Evolutionary conservation across 92 coral and sea anemone species (phyloP), one percentile per base, ranked within the genome.

Genomic region (Hydrozoanthus gracilis): DNA sequence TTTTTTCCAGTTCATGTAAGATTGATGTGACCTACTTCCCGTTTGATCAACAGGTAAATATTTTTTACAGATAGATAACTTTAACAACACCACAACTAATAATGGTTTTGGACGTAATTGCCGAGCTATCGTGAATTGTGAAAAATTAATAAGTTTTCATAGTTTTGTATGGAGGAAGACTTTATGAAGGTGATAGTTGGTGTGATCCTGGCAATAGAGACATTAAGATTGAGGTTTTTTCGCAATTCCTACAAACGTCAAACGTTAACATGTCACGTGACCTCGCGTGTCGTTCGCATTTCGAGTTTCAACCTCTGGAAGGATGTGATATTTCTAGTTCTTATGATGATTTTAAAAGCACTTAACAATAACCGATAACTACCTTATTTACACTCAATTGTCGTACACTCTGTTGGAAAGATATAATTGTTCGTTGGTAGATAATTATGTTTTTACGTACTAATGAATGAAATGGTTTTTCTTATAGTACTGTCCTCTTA

Each of bases 401-500:
- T 27, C 39, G 39, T 27, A 27, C 39, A 27, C 39, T 27, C 39
- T 2, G 39, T 27, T 27, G 39, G 39, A 27, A 27, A 27, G 39
- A 27, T 27, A 2, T 27, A 2, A 27, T 27, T 27, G 39, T 27
- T 27, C 39, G 39, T 27, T 27, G 39, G 39, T 27, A 27, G 39
- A 27, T 27, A 27, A 27, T 27, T 27, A 27, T 27, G 39, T 27
- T 27, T 27, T 27, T 27, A 27, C 39, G 39, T 68, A 68, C 73
- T 8, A 27, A 68, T 35, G 11, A 66, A n/a, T 20, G 27, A 35
- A 68, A 20, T 0, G n/a, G 12, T 6, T 64, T 65, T n/a, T 48
- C 45, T 12, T 86, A 8, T 50, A 95, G 98, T 88, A 85, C 8
- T 96, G 98, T 84, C 69, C 89, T 46, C 90, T 96, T 20, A 96